Percentiles rank a stretch among this genome's conserved stretches.
phyloP scores from a whole-genome alignment of 2,888 invertebrate species.

The Eupithecia vulgata region DNA sequence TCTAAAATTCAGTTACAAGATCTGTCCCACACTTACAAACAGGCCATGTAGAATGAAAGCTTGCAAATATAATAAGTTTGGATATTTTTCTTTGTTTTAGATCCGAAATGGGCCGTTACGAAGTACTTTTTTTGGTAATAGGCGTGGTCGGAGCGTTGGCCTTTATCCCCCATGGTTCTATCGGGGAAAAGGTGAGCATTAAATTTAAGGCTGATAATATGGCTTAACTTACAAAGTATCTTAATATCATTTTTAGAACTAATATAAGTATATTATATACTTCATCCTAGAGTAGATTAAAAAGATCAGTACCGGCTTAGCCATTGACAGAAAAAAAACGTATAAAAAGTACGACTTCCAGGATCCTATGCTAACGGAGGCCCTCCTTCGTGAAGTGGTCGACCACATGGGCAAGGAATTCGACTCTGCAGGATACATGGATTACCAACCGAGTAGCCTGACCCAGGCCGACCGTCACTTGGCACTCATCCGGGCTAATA shows the following conservation, averaged over 20 bases:
- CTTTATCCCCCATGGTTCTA: constrained; percentile 83
- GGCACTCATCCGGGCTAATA: constrained; percentile 73
- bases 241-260: not conserved
- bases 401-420: constrained; percentile 91
- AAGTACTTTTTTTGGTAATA: constrained; percentile 72
- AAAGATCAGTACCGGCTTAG: constrained; percentile 19
- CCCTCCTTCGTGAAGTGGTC: constrained; percentile 89
- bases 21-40: too few relatives aligned
- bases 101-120: constrained; percentile 75
- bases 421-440: constrained; percentile 86
- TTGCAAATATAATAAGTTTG: not conserved
- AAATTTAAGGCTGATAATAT: not conserved
- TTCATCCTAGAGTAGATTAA: not conserved
- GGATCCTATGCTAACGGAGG: constrained; percentile 88
- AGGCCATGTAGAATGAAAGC: too few relatives aligned
- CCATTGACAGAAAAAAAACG: constrained; percentile 27
- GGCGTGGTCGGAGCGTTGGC: constrained; percentile 76
- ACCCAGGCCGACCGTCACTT: constrained; percentile 56
- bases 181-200: constrained; percentile 77
- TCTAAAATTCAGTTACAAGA: too few relatives aligned
- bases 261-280: not conserved
- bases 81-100: constrained; percentile 58
- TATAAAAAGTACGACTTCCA: constrained; percentile 49
- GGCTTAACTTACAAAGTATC: not conserved
- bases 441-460: constrained; percentile 82